These are phyloP conservation scores for Psephotus haematonotus DNA, from an alignment of 2,113 vertebrate species.

Conservation along the genomic window DNA sequence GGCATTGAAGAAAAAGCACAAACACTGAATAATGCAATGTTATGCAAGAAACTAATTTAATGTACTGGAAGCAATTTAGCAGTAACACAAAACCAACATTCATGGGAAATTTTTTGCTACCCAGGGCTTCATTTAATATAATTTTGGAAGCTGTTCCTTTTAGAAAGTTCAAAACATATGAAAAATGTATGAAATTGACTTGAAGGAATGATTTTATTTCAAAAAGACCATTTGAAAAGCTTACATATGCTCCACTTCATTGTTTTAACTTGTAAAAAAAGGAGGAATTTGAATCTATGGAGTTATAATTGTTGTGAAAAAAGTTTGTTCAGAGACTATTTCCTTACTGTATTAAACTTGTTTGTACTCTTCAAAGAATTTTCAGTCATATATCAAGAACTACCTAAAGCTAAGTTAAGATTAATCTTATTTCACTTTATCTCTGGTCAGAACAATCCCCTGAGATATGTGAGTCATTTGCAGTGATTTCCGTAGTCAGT, in stretches of 20 bases:
- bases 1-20: not conserved
- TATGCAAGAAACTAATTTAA: conserved; percentile 6
- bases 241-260: conserved; percentile 60
- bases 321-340: not conserved
- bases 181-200: conserved; percentile 12
- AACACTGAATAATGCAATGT: not conserved
- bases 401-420: conserved; percentile 1
- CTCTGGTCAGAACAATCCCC: not conserved
- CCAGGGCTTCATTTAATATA: not conserved
- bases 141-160: conserved; percentile 41
- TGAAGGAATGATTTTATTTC: conserved; percentile 12
- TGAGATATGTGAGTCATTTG: not conserved
- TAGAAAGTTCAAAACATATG: conserved; percentile 40
- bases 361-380: conserved; percentile 23
- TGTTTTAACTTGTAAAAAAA: conserved; percentile 57
- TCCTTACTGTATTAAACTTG: conserved; percentile 24
- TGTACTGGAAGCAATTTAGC: not conserved
- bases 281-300: conserved; percentile 27
- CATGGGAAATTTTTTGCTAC: not conserved
- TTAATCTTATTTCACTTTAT: not conserved
- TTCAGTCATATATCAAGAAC: not conserved
- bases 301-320: conserved; percentile 48
- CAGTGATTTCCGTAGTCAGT: not conserved
- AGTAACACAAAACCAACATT: not conserved
- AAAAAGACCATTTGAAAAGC: conserved; percentile 45